Conservation (phyloP, 2,888 invertebrate genomes). For the Elgonia sp. region DNA sequence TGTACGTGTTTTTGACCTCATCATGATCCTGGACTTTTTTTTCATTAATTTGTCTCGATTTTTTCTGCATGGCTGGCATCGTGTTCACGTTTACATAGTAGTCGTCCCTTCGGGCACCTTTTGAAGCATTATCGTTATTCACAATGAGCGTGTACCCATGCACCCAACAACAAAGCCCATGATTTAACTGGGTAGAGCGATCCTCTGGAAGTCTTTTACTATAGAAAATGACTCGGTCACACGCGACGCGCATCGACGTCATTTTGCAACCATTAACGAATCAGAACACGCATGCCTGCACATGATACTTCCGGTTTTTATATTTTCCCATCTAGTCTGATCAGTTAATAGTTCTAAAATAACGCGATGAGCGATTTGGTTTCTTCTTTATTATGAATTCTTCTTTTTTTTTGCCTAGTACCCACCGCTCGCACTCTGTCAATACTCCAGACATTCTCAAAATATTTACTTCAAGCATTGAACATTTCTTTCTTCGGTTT, state of each 20-base stretch:
- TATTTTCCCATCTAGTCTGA: conserved; percentile 52
- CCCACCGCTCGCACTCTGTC: conserved; percentile 57
- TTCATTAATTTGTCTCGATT: conserved; percentile 63
- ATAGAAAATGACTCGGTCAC: conserved; percentile 56
- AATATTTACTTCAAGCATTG: conserved; percentile 18
- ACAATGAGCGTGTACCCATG: conserved; percentile 63
- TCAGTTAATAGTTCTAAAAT: conserved; percentile 73
- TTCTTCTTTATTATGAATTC: conserved; percentile 21
- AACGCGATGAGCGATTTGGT: conserved; percentile 59
- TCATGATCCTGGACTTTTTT: conserved; percentile 62
- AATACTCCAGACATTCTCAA: conserved; percentile 35
- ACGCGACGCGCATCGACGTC: conserved; percentile 63
- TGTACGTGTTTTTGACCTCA: conserved; percentile 70
- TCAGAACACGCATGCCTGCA: conserved; percentile 72
- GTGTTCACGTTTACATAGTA: conserved; percentile 78
- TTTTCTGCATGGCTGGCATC: conserved; percentile 82
- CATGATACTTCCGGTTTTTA: conserved; percentile 59
- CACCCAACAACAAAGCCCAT: conserved; percentile 74
- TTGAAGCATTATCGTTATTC: conserved; percentile 66
- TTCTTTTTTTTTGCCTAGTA: conserved; percentile 45
- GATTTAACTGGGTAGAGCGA: conserved; percentile 73
- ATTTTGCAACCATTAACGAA: conserved; percentile 73
- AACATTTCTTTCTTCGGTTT: conserved; percentile 10
- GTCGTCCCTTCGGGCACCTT: conserved; percentile 69
- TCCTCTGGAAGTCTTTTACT: conserved; percentile 61